These are phyloP conservation scores for Drosophila guanche DNA, from an alignment of 1,140 invertebrate species.

Conservation along the genomic window DNA sequence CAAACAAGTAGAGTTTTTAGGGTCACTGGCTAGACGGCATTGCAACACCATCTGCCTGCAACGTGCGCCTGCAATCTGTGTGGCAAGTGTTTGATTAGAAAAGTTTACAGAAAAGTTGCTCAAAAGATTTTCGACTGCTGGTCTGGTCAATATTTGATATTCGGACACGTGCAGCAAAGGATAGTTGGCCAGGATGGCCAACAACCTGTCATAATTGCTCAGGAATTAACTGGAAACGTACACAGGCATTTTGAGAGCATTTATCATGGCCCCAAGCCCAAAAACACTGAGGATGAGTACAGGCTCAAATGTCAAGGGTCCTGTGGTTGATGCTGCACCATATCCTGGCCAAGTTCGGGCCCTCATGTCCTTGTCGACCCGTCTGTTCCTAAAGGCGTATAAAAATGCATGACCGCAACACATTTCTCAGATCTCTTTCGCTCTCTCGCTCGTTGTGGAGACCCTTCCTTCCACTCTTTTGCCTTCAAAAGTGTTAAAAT, in stretches of 20 bases:
- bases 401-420: conserved; percentile 79
- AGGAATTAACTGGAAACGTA: conserved; percentile 37
- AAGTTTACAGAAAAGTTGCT: conserved; percentile 59
- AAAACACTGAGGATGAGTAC: neutral
- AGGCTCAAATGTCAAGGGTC: conserved; percentile 41
- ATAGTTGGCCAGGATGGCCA: conserved; percentile 1
- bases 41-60: conserved; percentile 7
- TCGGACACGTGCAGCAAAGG: conserved; percentile 12
- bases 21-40: conserved; percentile 20
- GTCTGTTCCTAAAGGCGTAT: conserved; percentile 41
- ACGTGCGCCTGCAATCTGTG: conserved; percentile 24
- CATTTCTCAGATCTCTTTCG: conserved; percentile 54
- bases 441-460: conserved; percentile 8
- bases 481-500: conserved; percentile 75
- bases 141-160: conserved; percentile 47
- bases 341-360: conserved; percentile 10
- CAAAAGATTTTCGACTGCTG: conserved; percentile 51
- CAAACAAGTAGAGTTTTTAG: conserved; percentile 67
- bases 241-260: conserved; percentile 10
- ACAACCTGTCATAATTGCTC: conserved; percentile 48
- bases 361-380: conserved; percentile 27
- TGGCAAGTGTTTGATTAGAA: conserved; percentile 77
- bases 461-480: conserved; percentile 24
- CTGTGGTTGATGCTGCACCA: conserved; percentile 24
- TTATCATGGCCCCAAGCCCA: conserved; percentile 10